Base-by-base conservation (phyloP, 2,888 invertebrate species). In the Drosophila longiperda region DNA sequence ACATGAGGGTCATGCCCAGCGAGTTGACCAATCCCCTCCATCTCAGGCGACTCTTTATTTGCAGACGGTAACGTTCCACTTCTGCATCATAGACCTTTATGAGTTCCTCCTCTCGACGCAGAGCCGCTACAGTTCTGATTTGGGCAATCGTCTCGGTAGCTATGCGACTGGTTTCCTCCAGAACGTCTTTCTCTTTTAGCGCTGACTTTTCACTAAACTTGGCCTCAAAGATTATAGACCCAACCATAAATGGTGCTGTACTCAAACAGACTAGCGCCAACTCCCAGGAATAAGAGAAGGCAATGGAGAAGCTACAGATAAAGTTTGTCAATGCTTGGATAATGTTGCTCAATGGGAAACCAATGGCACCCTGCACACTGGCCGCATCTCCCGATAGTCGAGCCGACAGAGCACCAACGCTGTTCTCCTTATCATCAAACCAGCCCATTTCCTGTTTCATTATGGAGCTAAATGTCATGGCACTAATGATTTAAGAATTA, bases 101-200 rank as follows among this genome's bases (percentile, higher is more conserved):
- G n/a, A 96, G 94, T 0, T 94, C 93, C 45, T 94, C 93, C 85
- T 96, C 96, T 5, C 95, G 63, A 1, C 92, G 82, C 38, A 96
- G 94, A 33, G 95, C 95, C 0, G 95, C 95, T 7, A 96, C 95
- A 0, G 96, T 96, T 58, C 96, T 93, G 15, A 96, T 96, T 81
- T 96, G 96, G 1, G 95, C 94, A 36, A 96, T 96, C 0, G 96
- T 96, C 81, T 96, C 96, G 0, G 96, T 95, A 0, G 96, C 96
- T 34, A 96, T 95, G 53, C 95, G 95, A 17, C 95, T 95, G 0
- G 96, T 95, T 52, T 93, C 93, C 85, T 96, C 95, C 20, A 95
- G 94, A 0, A 96, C 95, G 42, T 92, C 93, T 63, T 96, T 94
- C 76, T 96, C 96, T 5, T 94, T 92, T 1, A 94, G 89, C 0